These are phyloP conservation scores for Tragelaphus strepsiceros DNA, from an alignment of 2,113 vertebrate genomes.

Conservation along the genomic window DNA sequence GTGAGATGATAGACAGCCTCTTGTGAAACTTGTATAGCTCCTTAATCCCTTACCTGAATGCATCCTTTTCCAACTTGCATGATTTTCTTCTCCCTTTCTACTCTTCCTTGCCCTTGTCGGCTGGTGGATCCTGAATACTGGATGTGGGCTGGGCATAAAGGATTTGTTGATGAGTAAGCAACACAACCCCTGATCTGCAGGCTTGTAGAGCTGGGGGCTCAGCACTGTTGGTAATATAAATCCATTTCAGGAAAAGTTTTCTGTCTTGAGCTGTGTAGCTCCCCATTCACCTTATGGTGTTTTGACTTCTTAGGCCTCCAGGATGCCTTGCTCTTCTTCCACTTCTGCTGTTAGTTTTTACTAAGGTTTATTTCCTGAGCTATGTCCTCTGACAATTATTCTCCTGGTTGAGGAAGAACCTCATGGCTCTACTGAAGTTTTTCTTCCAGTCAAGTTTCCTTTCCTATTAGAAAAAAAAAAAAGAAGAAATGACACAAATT, in stretches of 20 bases:
- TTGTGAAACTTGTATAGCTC: not conserved
- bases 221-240: not conserved
- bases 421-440: not conserved
- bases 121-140: not conserved
- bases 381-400: not conserved
- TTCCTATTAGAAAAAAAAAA: not conserved
- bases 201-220: accelerated
- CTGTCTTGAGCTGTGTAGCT: not conserved
- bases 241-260: not conserved
- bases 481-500: not conserved
- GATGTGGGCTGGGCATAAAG: not conserved
- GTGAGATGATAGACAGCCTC: not conserved
- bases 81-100: not conserved
- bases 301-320: not conserved
- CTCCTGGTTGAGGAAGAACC: not conserved
- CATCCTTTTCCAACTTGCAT: not conserved
- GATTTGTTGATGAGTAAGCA: not conserved
- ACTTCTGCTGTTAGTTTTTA: not conserved
- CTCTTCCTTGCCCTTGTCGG: not conserved
- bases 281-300: not conserved
- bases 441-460: not conserved
- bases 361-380: not conserved
- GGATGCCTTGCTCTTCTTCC: not conserved
- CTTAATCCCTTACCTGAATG: not conserved
- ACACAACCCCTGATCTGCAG: not conserved